Evolutionary conservation across 2,797 vertebrate genomes (phyloP).

Genomic region (Novumbra hubbsi): DNA sequence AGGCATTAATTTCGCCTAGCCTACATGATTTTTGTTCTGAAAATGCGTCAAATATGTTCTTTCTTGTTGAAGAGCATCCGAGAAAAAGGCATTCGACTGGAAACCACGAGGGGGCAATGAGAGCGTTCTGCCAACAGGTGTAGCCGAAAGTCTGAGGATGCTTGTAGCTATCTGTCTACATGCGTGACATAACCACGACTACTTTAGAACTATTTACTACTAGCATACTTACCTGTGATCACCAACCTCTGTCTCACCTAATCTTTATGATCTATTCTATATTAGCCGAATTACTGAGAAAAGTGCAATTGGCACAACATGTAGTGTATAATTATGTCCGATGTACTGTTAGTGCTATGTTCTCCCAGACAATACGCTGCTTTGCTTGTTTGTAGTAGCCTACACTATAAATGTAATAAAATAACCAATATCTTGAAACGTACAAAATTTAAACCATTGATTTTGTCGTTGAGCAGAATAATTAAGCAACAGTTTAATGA

Average conservation of each 20-base stretch:
- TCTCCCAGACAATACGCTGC: background rate
- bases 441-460: background rate
- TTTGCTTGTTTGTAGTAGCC: background rate
- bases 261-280: background rate
- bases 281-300: background rate
- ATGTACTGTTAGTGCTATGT: background rate
- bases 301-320: background rate
- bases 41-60: conserved; percentile 52
- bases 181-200: conserved; percentile 8
- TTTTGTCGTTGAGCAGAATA: background rate
- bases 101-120: conserved; percentile 70
- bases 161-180: conserved; percentile 58
- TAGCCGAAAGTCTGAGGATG: conserved; percentile 39
- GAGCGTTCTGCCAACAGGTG: conserved; percentile 73
- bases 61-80: conserved; percentile 24
- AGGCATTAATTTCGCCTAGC: background rate
- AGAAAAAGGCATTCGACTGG: conserved; percentile 42
- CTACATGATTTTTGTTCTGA: conserved; percentile 9
- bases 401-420: background rate
- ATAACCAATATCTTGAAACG: background rate
- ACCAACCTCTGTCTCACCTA: background rate
- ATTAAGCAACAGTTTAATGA: background rate
- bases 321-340: background rate
- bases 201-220: conserved; percentile 36
- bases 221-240: background rate